Conservation (phyloP, 2,797 vertebrate genomes). For the Synanceia verrucosa region DNA sequence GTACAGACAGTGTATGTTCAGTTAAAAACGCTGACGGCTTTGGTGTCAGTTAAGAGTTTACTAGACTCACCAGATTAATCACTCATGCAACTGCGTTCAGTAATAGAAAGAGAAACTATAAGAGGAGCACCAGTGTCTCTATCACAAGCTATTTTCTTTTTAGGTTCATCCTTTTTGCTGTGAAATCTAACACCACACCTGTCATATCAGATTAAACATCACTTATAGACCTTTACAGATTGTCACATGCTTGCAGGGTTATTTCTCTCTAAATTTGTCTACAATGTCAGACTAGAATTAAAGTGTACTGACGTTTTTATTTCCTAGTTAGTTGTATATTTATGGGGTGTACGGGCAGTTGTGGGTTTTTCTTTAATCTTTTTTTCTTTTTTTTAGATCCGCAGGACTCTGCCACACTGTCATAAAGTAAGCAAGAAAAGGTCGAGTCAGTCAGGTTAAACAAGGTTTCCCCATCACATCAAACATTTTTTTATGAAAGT, state of each 20-base stretch:
- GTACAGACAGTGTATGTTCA: not conserved
- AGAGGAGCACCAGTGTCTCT: not conserved
- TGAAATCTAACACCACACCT: not conserved
- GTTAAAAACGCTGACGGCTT: not conserved
- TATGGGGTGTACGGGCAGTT: not conserved
- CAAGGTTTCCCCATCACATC: slow-evolving; percentile 44
- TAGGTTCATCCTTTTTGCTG: not conserved
- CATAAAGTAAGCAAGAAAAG: slow-evolving; percentile 20
- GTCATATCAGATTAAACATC: not conserved
- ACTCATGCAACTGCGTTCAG: not conserved
- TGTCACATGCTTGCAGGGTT: not conserved
- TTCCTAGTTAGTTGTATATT: slow-evolving; percentile 29
- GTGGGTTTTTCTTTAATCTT: slow-evolving; percentile 23
- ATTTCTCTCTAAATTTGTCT: not conserved
- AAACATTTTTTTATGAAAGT: slow-evolving; percentile 35
- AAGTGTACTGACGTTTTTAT: slow-evolving; percentile 10
- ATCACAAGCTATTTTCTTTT: not conserved
- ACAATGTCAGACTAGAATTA: not conserved
- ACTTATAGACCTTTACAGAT: not conserved
- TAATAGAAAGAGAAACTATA: slow-evolving; percentile 4
- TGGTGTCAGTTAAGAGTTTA: not conserved
- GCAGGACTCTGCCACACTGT: not conserved
- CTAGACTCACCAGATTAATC: not conserved
- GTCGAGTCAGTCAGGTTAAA: slow-evolving; percentile 47
- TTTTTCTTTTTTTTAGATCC: not conserved